Base-by-base conservation (phyloP, 2,797 vertebrate species). In the Lacerta bilineata region DNA sequence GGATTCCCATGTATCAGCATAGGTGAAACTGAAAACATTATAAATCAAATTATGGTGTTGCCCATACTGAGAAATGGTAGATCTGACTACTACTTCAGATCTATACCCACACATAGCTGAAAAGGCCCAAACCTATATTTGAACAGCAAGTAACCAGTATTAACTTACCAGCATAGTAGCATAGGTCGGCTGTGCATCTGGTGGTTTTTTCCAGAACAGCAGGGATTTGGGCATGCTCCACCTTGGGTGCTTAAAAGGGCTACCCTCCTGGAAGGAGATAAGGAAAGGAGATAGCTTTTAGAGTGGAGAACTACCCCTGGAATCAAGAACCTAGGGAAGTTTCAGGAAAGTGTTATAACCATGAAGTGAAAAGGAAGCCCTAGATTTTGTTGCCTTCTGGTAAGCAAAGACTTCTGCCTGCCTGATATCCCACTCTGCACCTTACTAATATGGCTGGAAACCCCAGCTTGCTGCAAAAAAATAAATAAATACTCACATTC, bases 401-500 rank as follows among this genome's bases (percentile, higher is more conserved):
- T 18, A 10, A 29, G 15, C 43, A 50, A 33, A 85, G 39, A 36
- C 8, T 23, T 39, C 83, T 29, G 25, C 68, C 39, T 41, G 69
- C 2, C 68, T 27, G 41, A 9, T 5, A 11, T 8, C 27, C 17
- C 33, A 43, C 25, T 75, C 36, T 5, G 50, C 76, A 71, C 10
- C 8, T 84, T 84, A 71, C 27, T n/a, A 59, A 59, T 61, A 33
- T 9, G n/a, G 10, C 43, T 3, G 41, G 27, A 78, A 88, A 55
- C 6, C 23, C 13, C 23, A 33, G 39, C 25, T n/a, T 41, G 4
- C 2, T 72, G 59, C 41, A 77, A 61, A 55, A 15, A 50, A 50
- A 50, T 50, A 55, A 6, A 43, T 75, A 77, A 91, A 84, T 50
- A 93, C 96, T 96, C 85, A 96, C 96, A 78, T 96, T 96, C 93